phyloP scores from a whole-genome alignment of 2,113 vertebrate species.

The Prietella phreatophila region DNA sequence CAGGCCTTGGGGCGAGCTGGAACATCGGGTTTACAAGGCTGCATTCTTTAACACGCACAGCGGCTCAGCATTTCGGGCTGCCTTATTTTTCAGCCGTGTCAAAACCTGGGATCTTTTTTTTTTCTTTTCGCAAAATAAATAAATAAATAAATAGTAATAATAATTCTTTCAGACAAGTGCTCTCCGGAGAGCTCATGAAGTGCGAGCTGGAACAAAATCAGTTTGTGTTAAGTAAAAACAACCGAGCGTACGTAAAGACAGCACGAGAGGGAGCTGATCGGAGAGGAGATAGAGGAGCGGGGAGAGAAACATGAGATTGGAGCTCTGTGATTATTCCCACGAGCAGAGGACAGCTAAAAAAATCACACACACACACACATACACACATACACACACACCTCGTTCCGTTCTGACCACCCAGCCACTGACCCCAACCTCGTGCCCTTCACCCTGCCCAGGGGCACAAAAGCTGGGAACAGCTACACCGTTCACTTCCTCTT shows the following conservation, averaged over 20 bases:
- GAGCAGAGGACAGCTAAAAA: conserved; percentile 53
- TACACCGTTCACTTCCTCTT: conserved; percentile 71
- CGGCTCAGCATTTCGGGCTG: background rate
- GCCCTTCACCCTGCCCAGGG: conserved; percentile 67
- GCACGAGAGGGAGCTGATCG: conserved; percentile 58
- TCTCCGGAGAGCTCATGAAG: conserved; percentile 67
- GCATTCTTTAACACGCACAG: conserved; percentile 22
- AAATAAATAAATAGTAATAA: background rate
- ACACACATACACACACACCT: conserved; percentile 50
- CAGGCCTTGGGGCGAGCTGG: conserved; percentile 3
- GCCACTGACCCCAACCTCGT: conserved; percentile 63
- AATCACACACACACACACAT: conserved; percentile 40
- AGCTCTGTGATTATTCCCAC: conserved; percentile 62
- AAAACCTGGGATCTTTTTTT: conserved; percentile 1
- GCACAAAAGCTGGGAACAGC: conserved; percentile 67
- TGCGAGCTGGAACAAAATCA: conserved; percentile 65
- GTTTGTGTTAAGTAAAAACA: conserved; percentile 65
- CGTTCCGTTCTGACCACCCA: conserved; percentile 69
- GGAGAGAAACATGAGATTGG: conserved; percentile 39
- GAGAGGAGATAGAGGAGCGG: conserved; percentile 24
- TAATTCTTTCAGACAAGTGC: conserved; percentile 47
- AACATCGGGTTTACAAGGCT: conserved; percentile 11
- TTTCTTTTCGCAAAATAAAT: background rate
- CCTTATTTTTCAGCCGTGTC: conserved; percentile 30
- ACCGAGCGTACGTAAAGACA: conserved; percentile 56